Evolutionary conservation across 2,888 invertebrate genomes (phyloP).

Genomic region (Drosophila dives): DNA sequence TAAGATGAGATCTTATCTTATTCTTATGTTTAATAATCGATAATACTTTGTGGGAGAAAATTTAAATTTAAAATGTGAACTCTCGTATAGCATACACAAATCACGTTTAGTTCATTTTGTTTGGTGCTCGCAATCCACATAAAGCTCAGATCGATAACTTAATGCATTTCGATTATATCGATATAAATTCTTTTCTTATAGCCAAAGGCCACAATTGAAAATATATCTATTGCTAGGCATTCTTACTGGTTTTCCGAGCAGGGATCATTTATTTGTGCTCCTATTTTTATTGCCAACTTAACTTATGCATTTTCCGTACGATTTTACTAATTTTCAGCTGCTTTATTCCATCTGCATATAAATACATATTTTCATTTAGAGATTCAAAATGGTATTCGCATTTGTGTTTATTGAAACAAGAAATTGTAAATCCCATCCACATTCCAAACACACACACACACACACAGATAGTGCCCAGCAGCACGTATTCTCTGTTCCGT

Average conservation of each 20-base stretch:
- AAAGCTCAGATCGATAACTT: not conserved
- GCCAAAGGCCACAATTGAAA: not conserved
- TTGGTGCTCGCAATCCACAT: not conserved
- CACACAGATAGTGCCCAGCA: not conserved
- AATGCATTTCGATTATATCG: not conserved
- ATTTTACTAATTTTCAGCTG: not conserved
- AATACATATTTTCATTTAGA: not conserved
- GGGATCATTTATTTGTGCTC: not conserved
- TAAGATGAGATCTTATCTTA: too few species aligned
- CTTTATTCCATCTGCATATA: constrained; percentile 1
- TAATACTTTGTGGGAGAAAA: not conserved
- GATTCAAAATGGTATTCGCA: constrained; percentile 1
- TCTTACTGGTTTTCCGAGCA: not conserved
- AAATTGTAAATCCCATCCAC: constrained; percentile 18
- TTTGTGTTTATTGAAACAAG: not conserved
- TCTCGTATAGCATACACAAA: not conserved
- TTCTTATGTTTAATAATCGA: not conserved
- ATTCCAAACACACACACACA: constrained; percentile 7
- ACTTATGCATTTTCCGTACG: not conserved
- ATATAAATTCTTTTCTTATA: not conserved
- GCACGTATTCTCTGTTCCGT: not conserved
- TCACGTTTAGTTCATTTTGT: not conserved
- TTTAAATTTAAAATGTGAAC: not conserved
- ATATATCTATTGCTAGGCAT: not conserved
- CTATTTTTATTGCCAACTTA: not conserved